Evolutionary conservation across 1,140 invertebrate species (phyloP).

Genomic region (Teleopsis dalmanni): DNA sequence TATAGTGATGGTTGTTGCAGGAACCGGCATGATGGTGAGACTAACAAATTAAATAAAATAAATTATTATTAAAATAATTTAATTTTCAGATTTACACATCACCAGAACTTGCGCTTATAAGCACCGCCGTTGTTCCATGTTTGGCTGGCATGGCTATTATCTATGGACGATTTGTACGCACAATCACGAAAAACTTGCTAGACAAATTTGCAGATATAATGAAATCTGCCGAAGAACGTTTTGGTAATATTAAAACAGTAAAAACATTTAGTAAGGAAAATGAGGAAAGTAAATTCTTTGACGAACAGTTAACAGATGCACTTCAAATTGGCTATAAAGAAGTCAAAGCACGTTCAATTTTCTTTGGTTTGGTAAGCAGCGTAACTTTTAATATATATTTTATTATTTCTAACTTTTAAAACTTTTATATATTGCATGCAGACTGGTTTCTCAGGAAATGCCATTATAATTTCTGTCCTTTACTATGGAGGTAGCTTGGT

Average conservation of each 20-base stretch:
- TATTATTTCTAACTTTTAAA: background rate
- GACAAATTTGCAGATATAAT: conserved; percentile 76
- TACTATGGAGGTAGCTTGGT: conserved; percentile 92
- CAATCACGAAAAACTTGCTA: conserved; percentile 76
- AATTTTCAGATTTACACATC: conserved; percentile 76
- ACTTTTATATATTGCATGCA: conserved; percentile 43
- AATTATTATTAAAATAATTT: conserved; percentile 3
- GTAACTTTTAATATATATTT: background rate
- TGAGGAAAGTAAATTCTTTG: conserved; percentile 67
- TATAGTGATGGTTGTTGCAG: conserved; percentile 72
- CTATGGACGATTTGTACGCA: conserved; percentile 81
- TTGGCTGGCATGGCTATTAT: conserved; percentile 77
- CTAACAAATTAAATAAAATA: background rate
- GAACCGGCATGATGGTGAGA: conserved; percentile 93
- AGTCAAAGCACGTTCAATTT: conserved; percentile 75
- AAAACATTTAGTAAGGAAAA: conserved; percentile 84
- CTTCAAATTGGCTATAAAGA: conserved; percentile 79
- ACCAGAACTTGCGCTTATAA: conserved; percentile 74
- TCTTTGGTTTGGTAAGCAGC: conserved; percentile 78
- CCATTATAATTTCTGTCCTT: conserved; percentile 83
- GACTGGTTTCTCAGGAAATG: conserved; percentile 89
- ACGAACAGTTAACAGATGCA: conserved; percentile 62
- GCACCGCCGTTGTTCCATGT: conserved; percentile 80
- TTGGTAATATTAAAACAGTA: conserved; percentile 90
- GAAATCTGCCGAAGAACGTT: conserved; percentile 84